These are phyloP conservation scores for Magallana gigas DNA, from an alignment of 1,140 invertebrate species.

Conservation along the genomic window DNA sequence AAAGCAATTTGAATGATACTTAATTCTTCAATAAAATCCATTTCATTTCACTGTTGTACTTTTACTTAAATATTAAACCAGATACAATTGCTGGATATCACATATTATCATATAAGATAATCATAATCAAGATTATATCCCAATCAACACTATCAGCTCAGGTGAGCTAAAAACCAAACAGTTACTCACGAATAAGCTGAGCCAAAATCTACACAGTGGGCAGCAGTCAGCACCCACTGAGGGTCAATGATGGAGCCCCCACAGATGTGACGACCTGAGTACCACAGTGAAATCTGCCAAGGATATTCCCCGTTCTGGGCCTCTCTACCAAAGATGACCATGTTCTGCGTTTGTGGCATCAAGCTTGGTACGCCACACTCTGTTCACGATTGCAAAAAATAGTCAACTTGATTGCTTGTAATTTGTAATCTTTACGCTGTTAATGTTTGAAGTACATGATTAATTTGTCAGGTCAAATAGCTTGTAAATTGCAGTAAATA, in stretches of 20 bases:
- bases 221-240: slow-evolving; percentile 88
- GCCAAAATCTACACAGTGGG: slow-evolving; percentile 83
- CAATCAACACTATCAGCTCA: too few relatives aligned
- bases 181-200: background rate
- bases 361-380: slow-evolving; percentile 51
- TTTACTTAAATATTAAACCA: too few relatives aligned
- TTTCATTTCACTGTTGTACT: too few relatives aligned
- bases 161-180: too few relatives aligned
- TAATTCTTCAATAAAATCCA: too few relatives aligned
- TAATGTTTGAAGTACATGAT: too few relatives aligned
- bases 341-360: slow-evolving; percentile 3
- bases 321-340: slow-evolving; percentile 63
- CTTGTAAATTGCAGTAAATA: background rate
- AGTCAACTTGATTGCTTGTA: too few relatives aligned
- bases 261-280: slow-evolving; percentile 82
- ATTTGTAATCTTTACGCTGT: too few relatives aligned
- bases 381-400: background rate
- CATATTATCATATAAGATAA: too few relatives aligned
- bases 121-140: background rate
- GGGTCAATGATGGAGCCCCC: slow-evolving; percentile 88
- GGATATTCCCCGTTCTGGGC: slow-evolving; percentile 62
- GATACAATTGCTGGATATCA: background rate
- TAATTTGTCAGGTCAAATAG: too few relatives aligned
- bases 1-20: too few relatives aligned
- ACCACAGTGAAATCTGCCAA: slow-evolving; percentile 66